Percentiles rank a stretch among this genome's conserved stretches.
Evolutionary conservation across 1,140 invertebrate species (phyloP).

Genomic region (Drosophila bocki): DNA sequence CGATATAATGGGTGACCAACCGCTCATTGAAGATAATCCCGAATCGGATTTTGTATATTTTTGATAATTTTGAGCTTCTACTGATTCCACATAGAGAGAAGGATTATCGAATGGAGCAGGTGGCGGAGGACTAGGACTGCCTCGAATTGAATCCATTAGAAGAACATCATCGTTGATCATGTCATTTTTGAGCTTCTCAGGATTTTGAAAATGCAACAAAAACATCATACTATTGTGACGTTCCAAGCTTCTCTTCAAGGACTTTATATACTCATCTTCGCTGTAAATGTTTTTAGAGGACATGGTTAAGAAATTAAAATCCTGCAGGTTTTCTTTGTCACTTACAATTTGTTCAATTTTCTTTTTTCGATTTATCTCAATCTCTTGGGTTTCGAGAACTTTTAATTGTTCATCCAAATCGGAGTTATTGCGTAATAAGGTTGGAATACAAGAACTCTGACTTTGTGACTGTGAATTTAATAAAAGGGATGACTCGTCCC

Average conservation of each 20-base stretch:
- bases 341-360: slow-evolving; percentile 59
- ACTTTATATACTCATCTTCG: slow-evolving; percentile 82
- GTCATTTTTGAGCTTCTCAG: slow-evolving; percentile 57
- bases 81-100: slow-evolving; percentile 6
- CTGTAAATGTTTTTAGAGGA: slow-evolving; percentile 65
- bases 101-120: slow-evolving; percentile 88
- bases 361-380: slow-evolving; percentile 72
- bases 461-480: background rate
- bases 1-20: slow-evolving; percentile 90
- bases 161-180: slow-evolving; percentile 47
- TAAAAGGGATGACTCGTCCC: no score
- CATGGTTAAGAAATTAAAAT: background rate
- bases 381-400: slow-evolving; percentile 74
- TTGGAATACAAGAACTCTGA: slow-evolving; percentile 4
- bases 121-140: slow-evolving; percentile 92
- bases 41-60: slow-evolving; percentile 91
- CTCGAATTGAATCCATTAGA: slow-evolving; percentile 83
- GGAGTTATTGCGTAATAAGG: slow-evolving; percentile 70
- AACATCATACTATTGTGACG: slow-evolving; percentile 84
- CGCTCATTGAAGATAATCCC: slow-evolving; percentile 93
- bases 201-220: slow-evolving; percentile 80
- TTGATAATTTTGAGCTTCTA: slow-evolving; percentile 86
- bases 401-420: slow-evolving; percentile 81
- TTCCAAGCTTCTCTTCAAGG: slow-evolving; percentile 75
- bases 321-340: slow-evolving; percentile 1